Evolutionary conservation across 2,888 invertebrate species (phyloP), one percentile per base, ranked within the genome.

Genomic region (Nemapogon koenigi): DNA sequence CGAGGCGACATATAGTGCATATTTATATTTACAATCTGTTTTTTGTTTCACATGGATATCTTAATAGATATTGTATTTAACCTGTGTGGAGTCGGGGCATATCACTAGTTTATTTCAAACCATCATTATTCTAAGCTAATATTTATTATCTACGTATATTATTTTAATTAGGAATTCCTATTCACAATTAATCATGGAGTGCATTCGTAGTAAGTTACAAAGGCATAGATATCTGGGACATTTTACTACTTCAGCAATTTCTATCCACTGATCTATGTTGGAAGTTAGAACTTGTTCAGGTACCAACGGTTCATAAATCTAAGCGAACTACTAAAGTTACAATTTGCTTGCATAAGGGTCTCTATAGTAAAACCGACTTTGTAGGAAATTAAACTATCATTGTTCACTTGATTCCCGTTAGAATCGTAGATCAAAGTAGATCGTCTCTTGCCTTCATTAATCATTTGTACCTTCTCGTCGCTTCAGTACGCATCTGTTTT

Each of bases 261-360:
- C 18, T 18, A 31, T 15, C 28, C 22, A 6, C n/a, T 33, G 33
- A 33, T 33, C 19, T 33, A 33, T 33, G 33, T 19, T 33, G 13
- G 18, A 33, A 33, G 33, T 33, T 33, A 33, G 33, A 10, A 19
- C 33, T 18, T 33, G 18, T 33, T 33, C 33, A 33, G 33, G 33
- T 33, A 19, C 17, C 33, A n/a, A 33, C 11, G 19, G 18, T 46
- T 49, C 52, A 57, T 62, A 59, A 56, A 61, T 63, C 44, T 52
- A 14, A 4, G 50, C 50, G 48, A 59, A 46, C 52, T 50, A 57
- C 52, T 55, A 55, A 52, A 47, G 49, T 51, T 50, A 52, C 47
- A 53, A 56, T 57, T 51, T 46, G 50, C 51, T 53, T 51, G 53
- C 50, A 50, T 49, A 6, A n/a, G n/a, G n/a, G 41, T 51, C 49